phyloP scores from a whole-genome alignment of 2,113 vertebrate species.

The Toxostoma redivivum region DNA sequence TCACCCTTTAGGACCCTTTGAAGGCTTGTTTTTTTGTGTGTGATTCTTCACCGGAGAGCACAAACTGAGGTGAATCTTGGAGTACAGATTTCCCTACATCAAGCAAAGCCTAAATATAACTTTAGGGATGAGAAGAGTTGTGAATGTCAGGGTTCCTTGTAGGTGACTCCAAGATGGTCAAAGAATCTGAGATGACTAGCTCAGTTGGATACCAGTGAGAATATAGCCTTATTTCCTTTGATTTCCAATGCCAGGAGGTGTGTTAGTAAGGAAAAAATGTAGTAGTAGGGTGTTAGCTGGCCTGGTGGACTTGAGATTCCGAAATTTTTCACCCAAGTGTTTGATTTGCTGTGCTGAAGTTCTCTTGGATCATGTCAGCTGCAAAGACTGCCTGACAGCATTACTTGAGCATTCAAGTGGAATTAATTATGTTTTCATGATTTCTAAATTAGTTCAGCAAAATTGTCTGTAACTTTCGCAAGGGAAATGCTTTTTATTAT shows the following conservation, averaged over 20 bases:
- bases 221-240: background rate
- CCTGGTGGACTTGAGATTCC: background rate
- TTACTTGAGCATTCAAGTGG: conserved; percentile 57
- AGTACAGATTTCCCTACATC: background rate
- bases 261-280: background rate
- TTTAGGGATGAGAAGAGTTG: background rate
- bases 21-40: background rate
- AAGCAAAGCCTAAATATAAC: background rate
- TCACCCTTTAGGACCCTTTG: background rate
- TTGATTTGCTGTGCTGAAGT: conserved; percentile 21
- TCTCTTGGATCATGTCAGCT: conserved; percentile 31
- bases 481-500: conserved; percentile 58
- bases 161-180: fast-evolving
- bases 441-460: conserved; percentile 62
- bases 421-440: conserved; percentile 66
- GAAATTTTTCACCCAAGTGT: conserved; percentile 6
- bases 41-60: background rate
- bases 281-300: background rate
- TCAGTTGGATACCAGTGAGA: background rate
- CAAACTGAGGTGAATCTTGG: background rate
- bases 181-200: background rate
- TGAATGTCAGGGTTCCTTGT: background rate
- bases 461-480: conserved; percentile 53
- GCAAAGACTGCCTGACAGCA: conserved; percentile 25
- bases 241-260: background rate